phyloP scores from a whole-genome alignment of 2,797 vertebrate species.

The Natrix natrix region DNA sequence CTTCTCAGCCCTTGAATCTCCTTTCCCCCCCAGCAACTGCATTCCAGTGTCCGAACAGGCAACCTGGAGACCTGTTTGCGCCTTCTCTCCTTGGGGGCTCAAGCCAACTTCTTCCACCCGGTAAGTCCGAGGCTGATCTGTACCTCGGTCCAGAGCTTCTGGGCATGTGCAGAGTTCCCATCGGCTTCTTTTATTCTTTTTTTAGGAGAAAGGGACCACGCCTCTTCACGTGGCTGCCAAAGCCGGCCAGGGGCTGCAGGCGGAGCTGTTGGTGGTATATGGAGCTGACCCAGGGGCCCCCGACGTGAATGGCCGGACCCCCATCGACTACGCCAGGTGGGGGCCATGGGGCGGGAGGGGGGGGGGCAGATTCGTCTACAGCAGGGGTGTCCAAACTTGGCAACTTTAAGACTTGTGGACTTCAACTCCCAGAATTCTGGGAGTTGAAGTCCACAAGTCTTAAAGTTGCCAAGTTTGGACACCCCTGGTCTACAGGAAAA shows the following conservation, averaged over 20 bases:
- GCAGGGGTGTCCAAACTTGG: too few species aligned
- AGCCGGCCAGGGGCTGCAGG: slow-evolving; percentile 92
- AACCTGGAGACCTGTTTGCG: slow-evolving; percentile 97
- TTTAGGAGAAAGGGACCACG: slow-evolving; percentile 93
- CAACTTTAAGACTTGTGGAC: too few species aligned
- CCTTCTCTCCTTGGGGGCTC: slow-evolving; percentile 91
- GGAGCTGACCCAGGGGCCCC: slow-evolving; percentile 94
- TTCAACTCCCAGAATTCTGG: too few species aligned
- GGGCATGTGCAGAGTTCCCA: not conserved
- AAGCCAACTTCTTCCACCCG: slow-evolving; percentile 98
- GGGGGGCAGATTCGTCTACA: too few species aligned
- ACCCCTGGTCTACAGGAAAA: too few species aligned
- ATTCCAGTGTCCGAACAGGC: slow-evolving; percentile 94
- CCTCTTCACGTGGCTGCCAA: slow-evolving; percentile 94
- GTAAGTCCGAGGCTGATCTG: slow-evolving; percentile 66
- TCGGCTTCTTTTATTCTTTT: not conserved
- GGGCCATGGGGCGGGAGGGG: not conserved
- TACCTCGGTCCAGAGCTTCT: not conserved
- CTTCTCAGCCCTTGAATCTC: not conserved
- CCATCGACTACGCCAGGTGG: slow-evolving; percentile 96
- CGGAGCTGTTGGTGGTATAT: slow-evolving; percentile 93
- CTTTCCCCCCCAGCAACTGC: slow-evolving; percentile 82
- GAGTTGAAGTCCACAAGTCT: too few species aligned
- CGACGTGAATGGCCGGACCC: slow-evolving; percentile 92
- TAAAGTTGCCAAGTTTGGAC: too few species aligned